Conservation (phyloP, 2,797 vertebrate genomes). For the Channa striata region DNA sequence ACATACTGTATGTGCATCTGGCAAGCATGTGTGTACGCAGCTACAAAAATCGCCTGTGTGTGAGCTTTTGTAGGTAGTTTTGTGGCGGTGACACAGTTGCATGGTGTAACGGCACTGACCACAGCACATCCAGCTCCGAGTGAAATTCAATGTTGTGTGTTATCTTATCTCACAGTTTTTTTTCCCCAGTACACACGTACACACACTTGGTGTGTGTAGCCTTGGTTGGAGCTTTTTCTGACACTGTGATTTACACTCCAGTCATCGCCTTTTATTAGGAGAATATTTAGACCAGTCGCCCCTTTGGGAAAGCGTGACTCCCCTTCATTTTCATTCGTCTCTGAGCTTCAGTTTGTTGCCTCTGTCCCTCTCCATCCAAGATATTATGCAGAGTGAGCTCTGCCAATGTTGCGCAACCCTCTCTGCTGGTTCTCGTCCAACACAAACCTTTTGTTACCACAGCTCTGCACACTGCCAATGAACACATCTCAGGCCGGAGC, state of each 20-base stretch:
- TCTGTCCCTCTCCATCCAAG: constrained; percentile 28
- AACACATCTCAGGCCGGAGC: constrained; percentile 64
- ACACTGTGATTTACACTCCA: constrained; percentile 23
- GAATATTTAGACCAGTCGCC: constrained; percentile 36
- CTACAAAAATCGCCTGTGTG: constrained; percentile 23
- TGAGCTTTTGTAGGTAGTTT: neutral
- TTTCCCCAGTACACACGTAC: constrained; percentile 7
- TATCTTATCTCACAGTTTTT: constrained; percentile 42
- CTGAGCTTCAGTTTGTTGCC: neutral
- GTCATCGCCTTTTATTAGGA: constrained; percentile 54
- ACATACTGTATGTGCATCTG: constrained; percentile 25
- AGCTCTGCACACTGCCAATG: constrained; percentile 54
- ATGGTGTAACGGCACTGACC: constrained; percentile 33
- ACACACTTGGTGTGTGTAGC: constrained; percentile 14
- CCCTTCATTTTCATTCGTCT: neutral
- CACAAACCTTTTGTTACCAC: constrained; percentile 65
- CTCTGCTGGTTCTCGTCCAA: constrained; percentile 67
- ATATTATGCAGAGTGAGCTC: constrained; percentile 56
- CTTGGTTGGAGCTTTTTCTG: constrained; percentile 12
- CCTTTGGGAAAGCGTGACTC: constrained; percentile 15
- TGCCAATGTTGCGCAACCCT: constrained; percentile 63
- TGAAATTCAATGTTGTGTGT: constrained; percentile 30
- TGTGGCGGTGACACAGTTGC: constrained; percentile 13
- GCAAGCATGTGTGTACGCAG: constrained; percentile 32
- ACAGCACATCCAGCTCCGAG: constrained; percentile 40